Conservation (phyloP, 2,113 vertebrate genomes). For the Cheirogaleus medius region DNA sequence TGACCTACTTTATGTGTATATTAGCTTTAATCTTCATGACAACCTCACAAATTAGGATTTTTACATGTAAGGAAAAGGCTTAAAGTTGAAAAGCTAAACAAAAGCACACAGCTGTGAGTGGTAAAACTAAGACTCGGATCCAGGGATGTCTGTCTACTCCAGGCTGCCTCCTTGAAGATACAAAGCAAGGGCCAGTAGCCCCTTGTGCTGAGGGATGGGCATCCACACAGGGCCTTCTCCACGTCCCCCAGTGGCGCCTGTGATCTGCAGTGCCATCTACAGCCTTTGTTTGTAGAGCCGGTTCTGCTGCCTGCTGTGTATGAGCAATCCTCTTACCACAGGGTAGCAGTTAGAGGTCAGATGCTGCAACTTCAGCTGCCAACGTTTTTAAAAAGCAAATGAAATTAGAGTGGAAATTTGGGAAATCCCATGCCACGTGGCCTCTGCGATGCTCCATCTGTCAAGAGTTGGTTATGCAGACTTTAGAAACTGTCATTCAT, state of each 20-base stretch:
- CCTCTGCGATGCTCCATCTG: slow-evolving; percentile 71
- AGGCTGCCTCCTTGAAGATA: background rate
- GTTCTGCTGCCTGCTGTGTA: background rate
- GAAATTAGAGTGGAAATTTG: slow-evolving; percentile 68
- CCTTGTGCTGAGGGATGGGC: background rate
- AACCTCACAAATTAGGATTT: background rate
- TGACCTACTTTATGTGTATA: background rate
- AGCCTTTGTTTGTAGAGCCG: background rate
- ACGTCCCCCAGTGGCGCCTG: fast-evolving
- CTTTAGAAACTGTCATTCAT: slow-evolving; percentile 64
- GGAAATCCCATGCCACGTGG: slow-evolving; percentile 51
- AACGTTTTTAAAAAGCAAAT: slow-evolving; percentile 51
- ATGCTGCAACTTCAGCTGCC: slow-evolving; percentile 35
- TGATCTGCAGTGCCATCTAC: background rate
- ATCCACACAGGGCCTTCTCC: background rate
- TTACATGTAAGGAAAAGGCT: background rate
- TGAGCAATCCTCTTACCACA: background rate
- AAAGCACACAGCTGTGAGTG: background rate
- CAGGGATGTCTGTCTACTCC: background rate
- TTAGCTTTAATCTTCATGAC: background rate
- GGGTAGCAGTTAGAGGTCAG: slow-evolving; percentile 26
- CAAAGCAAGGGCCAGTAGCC: background rate
- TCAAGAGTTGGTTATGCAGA: slow-evolving; percentile 63
- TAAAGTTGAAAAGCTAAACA: background rate
- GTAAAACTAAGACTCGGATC: background rate